These are phyloP conservation scores for Drosophila mayri DNA, from an alignment of 1,140 invertebrate species.

Conservation along the genomic window DNA sequence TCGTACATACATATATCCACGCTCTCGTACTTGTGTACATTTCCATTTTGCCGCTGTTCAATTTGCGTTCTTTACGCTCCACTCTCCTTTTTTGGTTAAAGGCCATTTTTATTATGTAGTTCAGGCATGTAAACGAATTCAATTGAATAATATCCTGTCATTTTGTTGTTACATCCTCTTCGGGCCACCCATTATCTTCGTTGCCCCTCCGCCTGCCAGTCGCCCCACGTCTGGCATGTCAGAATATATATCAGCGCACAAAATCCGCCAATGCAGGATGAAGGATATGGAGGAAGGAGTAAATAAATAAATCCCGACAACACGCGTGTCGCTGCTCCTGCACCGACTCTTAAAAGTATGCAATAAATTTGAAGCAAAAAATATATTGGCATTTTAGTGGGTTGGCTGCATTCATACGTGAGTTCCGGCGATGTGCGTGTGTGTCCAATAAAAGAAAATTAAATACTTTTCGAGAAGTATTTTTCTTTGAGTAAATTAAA, in stretches of 20 bases:
- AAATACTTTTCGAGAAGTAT: constrained; percentile 65
- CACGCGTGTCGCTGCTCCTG: constrained; percentile 44
- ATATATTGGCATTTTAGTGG: constrained; percentile 83
- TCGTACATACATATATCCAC: neutral
- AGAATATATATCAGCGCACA: constrained; percentile 76
- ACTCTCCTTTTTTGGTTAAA: constrained; percentile 53
- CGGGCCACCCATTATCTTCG: constrained; percentile 33
- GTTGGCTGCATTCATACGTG: constrained; percentile 20
- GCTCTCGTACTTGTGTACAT: constrained; percentile 23
- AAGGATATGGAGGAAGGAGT: constrained; percentile 63
- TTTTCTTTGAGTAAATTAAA: constrained; percentile 31
- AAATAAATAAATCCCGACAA: constrained; percentile 77
- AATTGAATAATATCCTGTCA: constrained; percentile 84
- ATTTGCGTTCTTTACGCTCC: constrained; percentile 50
- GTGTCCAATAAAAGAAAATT: constrained; percentile 69
- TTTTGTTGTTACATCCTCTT: constrained; percentile 66
- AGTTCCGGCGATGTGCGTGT: constrained; percentile 14
- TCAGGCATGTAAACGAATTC: constrained; percentile 83
- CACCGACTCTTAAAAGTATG: constrained; percentile 50
- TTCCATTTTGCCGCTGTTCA: constrained; percentile 61
- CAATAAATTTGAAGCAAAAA: constrained; percentile 72
- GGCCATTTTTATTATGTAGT: constrained; percentile 80
- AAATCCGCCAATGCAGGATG: constrained; percentile 62
- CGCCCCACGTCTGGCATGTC: constrained; percentile 61
- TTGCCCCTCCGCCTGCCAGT: neutral